Evolutionary conservation across 2,888 invertebrate genomes (phyloP).

Genomic region (Parnassius mnemosyne): DNA sequence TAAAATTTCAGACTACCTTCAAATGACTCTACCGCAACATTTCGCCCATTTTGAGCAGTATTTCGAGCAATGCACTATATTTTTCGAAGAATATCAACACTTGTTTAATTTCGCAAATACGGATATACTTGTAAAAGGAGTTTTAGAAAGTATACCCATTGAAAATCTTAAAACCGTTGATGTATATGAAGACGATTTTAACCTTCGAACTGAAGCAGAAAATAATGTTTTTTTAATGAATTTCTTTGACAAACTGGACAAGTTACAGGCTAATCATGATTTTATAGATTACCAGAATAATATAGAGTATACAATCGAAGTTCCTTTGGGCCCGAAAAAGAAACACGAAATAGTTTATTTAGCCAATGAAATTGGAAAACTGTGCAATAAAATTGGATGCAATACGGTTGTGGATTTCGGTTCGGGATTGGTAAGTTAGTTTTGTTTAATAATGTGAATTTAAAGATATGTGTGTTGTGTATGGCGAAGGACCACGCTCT

Average conservation of each 20-base stretch:
- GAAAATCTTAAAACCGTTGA: constrained; percentile 45
- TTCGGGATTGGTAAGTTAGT: constrained; percentile 83
- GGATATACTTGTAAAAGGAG: constrained; percentile 77
- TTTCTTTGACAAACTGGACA: constrained; percentile 47
- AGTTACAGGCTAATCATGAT: constrained; percentile 39
- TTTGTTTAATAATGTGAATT: constrained; percentile 2
- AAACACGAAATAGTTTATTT: constrained; percentile 85
- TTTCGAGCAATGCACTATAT: constrained; percentile 76
- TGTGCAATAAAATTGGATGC: constrained; percentile 70
- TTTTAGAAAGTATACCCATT: constrained; percentile 77
- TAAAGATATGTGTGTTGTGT: too few relatives aligned
- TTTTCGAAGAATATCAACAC: constrained; percentile 82
- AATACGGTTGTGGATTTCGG: constrained; percentile 85
- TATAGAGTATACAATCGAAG: constrained; percentile 43
- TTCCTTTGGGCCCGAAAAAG: constrained; percentile 82
- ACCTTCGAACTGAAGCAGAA: constrained; percentile 22
- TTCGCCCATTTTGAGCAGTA: constrained; percentile 63
- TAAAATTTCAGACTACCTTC: constrained; percentile 24
- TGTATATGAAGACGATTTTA: constrained; percentile 41
- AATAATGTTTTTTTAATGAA: constrained; percentile 41
- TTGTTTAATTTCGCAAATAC: constrained; percentile 84
- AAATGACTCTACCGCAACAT: constrained; percentile 55
- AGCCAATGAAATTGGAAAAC: constrained; percentile 74
- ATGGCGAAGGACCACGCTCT: too few relatives aligned
- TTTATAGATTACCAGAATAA: constrained; percentile 33